phyloP scores from a whole-genome alignment of 2,113 vertebrate species.

The Zosterops borbonicus region DNA sequence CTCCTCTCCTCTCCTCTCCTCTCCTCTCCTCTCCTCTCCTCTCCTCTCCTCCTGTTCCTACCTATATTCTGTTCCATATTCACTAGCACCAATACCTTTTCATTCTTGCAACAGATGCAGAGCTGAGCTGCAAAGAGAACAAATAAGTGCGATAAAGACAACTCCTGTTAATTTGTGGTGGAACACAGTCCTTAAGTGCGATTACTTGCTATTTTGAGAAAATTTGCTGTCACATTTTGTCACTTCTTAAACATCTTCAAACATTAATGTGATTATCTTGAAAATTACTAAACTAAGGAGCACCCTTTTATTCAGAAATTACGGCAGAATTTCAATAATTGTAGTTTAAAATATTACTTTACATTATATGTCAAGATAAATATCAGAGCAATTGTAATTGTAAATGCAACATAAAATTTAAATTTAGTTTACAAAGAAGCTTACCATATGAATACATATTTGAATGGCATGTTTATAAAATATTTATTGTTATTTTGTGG shows the following conservation, averaged over 20 bases:
- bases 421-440: background rate
- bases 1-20: too few relatives aligned
- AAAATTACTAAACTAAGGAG: background rate
- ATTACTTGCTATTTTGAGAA: background rate
- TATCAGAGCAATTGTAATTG: background rate
- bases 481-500: background rate
- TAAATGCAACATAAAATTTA: background rate
- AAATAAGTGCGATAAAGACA: background rate
- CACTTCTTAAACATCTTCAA: conserved; percentile 10
- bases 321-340: background rate
- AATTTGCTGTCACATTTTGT: background rate
- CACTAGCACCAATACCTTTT: background rate
- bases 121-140: background rate
- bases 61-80: background rate
- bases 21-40: too few relatives aligned
- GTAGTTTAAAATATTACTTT: background rate
- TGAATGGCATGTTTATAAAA: background rate
- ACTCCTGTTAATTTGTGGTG: background rate
- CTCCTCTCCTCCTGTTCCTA: too few relatives aligned
- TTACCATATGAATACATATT: background rate
- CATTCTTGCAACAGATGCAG: background rate
- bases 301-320: background rate
- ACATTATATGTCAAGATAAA: background rate
- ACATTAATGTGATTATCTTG: background rate
- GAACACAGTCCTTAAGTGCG: background rate